Evolutionary conservation across 2,888 invertebrate species (phyloP).

Genomic region (Lithophane ornitopus): DNA sequence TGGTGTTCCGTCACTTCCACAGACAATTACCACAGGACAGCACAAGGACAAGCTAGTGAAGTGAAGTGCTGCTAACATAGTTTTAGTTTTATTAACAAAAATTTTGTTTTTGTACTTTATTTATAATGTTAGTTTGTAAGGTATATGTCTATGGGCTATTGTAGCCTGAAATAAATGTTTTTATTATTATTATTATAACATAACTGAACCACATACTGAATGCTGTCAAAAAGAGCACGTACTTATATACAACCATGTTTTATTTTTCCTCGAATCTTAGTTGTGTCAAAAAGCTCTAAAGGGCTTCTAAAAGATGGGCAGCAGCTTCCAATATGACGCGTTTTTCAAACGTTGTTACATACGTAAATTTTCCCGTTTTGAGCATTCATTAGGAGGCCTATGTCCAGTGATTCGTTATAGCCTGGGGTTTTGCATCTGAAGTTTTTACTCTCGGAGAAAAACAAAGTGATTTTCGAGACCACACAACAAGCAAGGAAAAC

Average conservation of each 20-base stretch:
- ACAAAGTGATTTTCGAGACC: conserved; percentile 6
- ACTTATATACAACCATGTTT: background rate
- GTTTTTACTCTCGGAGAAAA: background rate
- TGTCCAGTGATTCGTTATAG: background rate
- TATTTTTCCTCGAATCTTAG: background rate
- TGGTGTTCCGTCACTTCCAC: too few species aligned
- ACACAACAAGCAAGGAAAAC: conserved; percentile 24
- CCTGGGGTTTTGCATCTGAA: background rate
- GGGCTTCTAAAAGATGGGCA: background rate
- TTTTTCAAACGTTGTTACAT: background rate
- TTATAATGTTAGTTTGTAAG: too few species aligned
- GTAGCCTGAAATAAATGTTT: too few species aligned
- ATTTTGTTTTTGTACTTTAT: too few species aligned
- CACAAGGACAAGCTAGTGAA: too few species aligned
- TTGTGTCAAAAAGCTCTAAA: background rate
- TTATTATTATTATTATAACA: too few species aligned
- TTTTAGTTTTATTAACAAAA: too few species aligned
- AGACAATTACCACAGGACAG: too few species aligned
- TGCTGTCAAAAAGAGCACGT: background rate
- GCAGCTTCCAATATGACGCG: background rate
- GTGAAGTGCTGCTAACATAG: too few species aligned
- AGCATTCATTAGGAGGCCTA: too few species aligned
- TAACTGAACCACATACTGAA: background rate
- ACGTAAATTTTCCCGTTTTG: background rate
- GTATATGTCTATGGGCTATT: too few species aligned